phyloP scores from a whole-genome alignment of 2,888 invertebrate genomes.

The Lucinisca nassula region DNA sequence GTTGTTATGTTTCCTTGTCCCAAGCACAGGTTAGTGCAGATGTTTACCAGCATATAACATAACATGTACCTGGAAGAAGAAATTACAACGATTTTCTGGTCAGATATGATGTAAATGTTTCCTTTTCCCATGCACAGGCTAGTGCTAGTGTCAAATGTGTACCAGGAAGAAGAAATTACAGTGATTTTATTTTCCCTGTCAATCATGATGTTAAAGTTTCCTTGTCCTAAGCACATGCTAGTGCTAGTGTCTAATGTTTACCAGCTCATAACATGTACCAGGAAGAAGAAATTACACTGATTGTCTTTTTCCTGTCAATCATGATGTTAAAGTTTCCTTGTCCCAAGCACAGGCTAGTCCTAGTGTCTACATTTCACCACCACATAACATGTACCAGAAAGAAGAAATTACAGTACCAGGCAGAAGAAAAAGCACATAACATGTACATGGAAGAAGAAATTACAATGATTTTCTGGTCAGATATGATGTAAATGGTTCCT shows the following conservation, averaged over 20 bases:
- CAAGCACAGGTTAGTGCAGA: slow-evolving; percentile 3
- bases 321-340: background rate
- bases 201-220: too few relatives aligned
- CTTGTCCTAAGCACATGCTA: background rate
- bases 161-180: background rate
- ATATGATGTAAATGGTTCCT: too few relatives aligned
- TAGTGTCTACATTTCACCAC: background rate
- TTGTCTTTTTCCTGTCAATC: too few relatives aligned
- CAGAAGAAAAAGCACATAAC: slow-evolving; percentile 10
- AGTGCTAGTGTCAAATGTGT: background rate
- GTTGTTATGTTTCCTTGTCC: slow-evolving; percentile 4
- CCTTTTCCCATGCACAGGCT: slow-evolving; percentile 1
- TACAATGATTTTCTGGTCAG: background rate
- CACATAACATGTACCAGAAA: slow-evolving; percentile 26
- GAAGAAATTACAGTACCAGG: background rate
- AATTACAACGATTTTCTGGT: too few relatives aligned
- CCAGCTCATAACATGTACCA: slow-evolving; percentile 17
- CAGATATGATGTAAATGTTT: background rate
- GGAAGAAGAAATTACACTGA: background rate
- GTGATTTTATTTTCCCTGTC: too few relatives aligned
- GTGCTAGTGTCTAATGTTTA: too few relatives aligned
- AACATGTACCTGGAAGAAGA: too few relatives aligned
- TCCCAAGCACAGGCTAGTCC: background rate
- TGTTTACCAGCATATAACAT: too few relatives aligned
- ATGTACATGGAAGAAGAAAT: slow-evolving; percentile 8